Percentiles rank a stretch among this genome's conserved stretches.
Conservation (phyloP, 1,140 invertebrate species). For the Calosoma granatense region DNA sequence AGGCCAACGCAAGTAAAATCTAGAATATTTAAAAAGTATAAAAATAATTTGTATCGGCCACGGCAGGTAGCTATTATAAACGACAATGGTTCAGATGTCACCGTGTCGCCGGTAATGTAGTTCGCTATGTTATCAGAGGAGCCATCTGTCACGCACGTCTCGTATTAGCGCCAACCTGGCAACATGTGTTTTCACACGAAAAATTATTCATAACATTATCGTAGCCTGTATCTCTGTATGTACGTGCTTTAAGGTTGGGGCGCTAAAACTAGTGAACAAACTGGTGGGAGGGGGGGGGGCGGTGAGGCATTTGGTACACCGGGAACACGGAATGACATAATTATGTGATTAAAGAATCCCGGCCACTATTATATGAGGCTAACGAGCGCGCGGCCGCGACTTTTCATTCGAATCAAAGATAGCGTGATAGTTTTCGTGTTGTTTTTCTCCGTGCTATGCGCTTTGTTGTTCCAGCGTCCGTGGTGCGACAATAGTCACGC, state of each 20-base stretch:
- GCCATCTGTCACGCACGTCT: constrained; percentile 19
- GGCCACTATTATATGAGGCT: constrained; percentile 10
- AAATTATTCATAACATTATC: constrained; percentile 19
- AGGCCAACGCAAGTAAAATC: no score
- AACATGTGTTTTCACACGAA: constrained; percentile 23
- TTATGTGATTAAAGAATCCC: constrained; percentile 20
- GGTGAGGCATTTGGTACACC: neutral
- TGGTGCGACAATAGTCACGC: neutral
- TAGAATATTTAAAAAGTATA: neutral
- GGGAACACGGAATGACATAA: constrained; percentile 20
- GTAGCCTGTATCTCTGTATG: constrained; percentile 15
- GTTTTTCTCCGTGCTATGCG: no score
- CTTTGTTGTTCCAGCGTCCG: neutral
- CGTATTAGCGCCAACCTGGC: constrained; percentile 16
- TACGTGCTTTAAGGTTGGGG: no score
- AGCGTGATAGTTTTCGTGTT: neutral
- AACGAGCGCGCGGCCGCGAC: neutral
- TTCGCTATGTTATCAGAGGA: constrained; percentile 15
- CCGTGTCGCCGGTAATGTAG: constrained; percentile 11
- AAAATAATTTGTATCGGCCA: neutral
- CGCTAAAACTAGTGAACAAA: no score
- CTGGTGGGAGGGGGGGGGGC: neutral
- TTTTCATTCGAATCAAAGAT: constrained; percentile 4
- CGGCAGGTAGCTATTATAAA: constrained; percentile 1
- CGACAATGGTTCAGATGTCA: constrained; percentile 14